Base-by-base conservation (phyloP, 2,888 invertebrate species). In the Pheosia tremula region DNA sequence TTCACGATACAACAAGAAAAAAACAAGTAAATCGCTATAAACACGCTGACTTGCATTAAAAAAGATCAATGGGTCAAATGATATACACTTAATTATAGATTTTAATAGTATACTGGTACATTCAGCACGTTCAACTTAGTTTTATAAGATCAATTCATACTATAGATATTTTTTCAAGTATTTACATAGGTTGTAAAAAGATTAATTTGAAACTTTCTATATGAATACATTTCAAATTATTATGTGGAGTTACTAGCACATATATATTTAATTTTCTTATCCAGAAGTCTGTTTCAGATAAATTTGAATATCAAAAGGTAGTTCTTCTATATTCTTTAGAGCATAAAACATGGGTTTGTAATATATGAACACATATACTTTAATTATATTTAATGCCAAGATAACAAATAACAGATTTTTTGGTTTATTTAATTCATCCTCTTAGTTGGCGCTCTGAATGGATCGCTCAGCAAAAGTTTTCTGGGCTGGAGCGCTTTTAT, bases 401-500 rank as follows among this genome's bases (percentile, higher is more conserved):
- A 53, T 5, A 38, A 38, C 36, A 13, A 24, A 24, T 4, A 52
- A 52, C 36, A 37, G 38, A 11, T 49, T 43, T 53, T 1, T 60
- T 57, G 37, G 57, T 55, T n/a, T 56, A 66, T 62, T 72, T 57
- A 69, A 65, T 64, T 79, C 38, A 78, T 74, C 72, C 80, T 76
- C 75, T 89, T 90, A 36, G 75, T 62, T 5, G 75, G 57, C 56
- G 78, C 60, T 69, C 80, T 77, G 59, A 80, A 85, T 9, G 61
- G 71, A 11, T 87, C 87, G 43, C 74, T 82, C 52, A 83, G 80
- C 38, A 91, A 39, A 57, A 88, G 69, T 77, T 93, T 92, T 58
- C 93, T 82, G 3, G 93, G 90, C 60, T 90, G 91, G 10, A 92
- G 63, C 4, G 92, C 84, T 72, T 91, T 91, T 53, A 93, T 91